Evolutionary conservation across 2,888 invertebrate species (phyloP).

Genomic region (Sinotaia quadrata): DNA sequence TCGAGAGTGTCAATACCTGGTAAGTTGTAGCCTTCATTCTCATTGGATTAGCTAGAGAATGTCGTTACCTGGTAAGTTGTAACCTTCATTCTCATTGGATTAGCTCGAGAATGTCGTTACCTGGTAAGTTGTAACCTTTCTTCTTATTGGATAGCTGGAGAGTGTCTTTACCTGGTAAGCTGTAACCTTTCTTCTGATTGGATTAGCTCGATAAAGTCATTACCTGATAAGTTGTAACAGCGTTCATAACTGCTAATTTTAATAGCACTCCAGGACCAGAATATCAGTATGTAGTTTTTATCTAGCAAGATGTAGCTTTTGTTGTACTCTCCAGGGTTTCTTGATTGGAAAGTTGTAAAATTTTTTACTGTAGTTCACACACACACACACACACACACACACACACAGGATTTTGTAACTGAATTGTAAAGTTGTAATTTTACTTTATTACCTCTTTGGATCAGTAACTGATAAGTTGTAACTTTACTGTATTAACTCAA

Average conservation of each 20-base stretch:
- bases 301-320: too few relatives aligned
- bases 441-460: too few relatives aligned
- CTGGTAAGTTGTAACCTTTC: constrained; percentile 22
- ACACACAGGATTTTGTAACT: too few relatives aligned
- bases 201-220: constrained; percentile 27
- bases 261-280: too few relatives aligned
- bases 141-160: background rate
- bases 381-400: too few relatives aligned
- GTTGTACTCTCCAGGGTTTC: background rate
- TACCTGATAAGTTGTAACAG: constrained; percentile 31
- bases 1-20: constrained; percentile 31
- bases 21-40: constrained; percentile 1
- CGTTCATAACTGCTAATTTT: too few relatives aligned
- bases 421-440: too few relatives aligned
- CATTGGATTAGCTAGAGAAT: background rate
- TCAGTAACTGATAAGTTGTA: too few relatives aligned
- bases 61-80: background rate
- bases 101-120: constrained; percentile 27
- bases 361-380: too few relatives aligned
- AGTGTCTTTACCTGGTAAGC: background rate
- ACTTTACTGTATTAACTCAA: too few relatives aligned
- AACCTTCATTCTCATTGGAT: constrained; percentile 36
- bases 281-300: too few relatives aligned
- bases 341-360: too few relatives aligned
- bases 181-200: constrained; percentile 33